A percentile compares a stretch with the other conserved stretches of the same genome.
These are phyloP conservation scores for Procambarus clarkii DNA, from an alignment of 1,140 invertebrate species.

Conservation along the genomic window DNA sequence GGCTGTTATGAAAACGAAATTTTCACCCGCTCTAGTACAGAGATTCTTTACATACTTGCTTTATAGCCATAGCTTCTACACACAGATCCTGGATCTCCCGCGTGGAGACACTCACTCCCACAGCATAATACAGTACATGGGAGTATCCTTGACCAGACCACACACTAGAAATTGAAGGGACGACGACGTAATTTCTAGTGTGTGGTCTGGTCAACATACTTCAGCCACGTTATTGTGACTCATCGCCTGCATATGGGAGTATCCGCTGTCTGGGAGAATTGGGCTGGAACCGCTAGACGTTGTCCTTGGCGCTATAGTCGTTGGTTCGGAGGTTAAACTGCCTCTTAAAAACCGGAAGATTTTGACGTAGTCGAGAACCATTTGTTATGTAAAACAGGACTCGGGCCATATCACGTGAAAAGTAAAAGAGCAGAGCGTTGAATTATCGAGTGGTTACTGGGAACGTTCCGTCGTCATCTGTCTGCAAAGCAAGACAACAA, in stretches of 20 bases:
- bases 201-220: too few species aligned
- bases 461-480: not conserved
- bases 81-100: too few species aligned
- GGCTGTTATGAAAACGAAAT: too few species aligned
- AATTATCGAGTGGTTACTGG: not conserved
- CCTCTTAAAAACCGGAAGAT: not conserved
- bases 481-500: not conserved
- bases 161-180: too few species aligned
- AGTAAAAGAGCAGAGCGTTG: not conserved
- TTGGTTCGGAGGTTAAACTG: not conserved
- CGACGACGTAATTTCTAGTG: too few species aligned
- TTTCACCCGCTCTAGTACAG: too few species aligned
- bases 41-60: too few species aligned
- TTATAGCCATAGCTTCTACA: too few species aligned
- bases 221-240: too few species aligned
- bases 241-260: too few species aligned
- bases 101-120: too few species aligned
- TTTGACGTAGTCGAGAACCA: not conserved
- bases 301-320: not conserved
- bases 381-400: constrained; percentile 5
- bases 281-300: not conserved
- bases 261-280: not conserved
- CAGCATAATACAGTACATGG: not conserved
- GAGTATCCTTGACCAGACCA: too few species aligned
- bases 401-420: not conserved